Evolutionary conservation across 2,797 vertebrate genomes (phyloP).

Genomic region (Sphenopsis melanotis): DNA sequence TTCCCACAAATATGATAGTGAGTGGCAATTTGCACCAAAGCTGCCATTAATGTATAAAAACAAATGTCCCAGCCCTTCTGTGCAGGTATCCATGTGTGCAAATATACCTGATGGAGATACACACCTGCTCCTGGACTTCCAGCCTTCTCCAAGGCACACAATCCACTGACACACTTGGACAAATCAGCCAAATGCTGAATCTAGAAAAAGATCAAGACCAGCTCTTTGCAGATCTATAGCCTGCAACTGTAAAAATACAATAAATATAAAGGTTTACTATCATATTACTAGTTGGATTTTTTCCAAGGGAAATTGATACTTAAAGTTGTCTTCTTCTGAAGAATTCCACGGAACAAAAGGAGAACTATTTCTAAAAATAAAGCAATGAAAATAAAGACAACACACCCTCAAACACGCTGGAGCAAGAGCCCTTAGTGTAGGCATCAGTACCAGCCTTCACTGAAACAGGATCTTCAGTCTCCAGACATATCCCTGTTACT

Average conservation of each 20-base stretch:
- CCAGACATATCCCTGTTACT: not conserved
- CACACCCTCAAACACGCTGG: not conserved
- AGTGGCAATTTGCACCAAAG: not conserved
- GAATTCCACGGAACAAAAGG: not conserved
- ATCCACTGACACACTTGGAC: not conserved
- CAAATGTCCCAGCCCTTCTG: not conserved
- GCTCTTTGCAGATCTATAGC: not conserved
- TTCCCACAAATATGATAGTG: not conserved
- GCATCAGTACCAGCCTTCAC: not conserved
- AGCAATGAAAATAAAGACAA: not conserved
- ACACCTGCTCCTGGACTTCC: not conserved
- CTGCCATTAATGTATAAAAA: not conserved
- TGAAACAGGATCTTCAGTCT: not conserved
- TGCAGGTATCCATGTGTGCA: not conserved
- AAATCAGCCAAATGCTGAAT: conserved; percentile 19
- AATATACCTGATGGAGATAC: not conserved
- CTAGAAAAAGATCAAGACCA: not conserved
- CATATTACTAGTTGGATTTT: not conserved
- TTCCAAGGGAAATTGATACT: not conserved
- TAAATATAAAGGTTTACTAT: not conserved
- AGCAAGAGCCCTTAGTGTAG: not conserved
- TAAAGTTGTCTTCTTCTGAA: not conserved
- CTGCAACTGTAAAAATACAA: not conserved
- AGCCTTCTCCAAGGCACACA: not conserved
- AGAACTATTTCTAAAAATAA: not conserved